A percentile compares a stretch with the other conserved stretches of the same genome.
phyloP scores from a whole-genome alignment of 1,140 invertebrate species.

The Calephelis virginiensis region DNA sequence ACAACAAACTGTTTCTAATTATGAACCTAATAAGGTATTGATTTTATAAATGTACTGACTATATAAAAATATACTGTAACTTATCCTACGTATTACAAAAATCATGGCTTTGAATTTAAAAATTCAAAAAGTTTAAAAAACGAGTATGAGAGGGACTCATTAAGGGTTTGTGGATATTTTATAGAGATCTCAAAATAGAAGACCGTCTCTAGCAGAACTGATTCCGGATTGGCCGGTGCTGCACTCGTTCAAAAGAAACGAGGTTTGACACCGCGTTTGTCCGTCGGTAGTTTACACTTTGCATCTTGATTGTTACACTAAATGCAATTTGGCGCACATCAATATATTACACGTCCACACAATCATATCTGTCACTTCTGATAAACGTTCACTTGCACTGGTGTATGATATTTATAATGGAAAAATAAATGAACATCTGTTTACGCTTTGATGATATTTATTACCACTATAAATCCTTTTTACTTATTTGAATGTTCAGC shows the following conservation, averaged over 20 bases:
- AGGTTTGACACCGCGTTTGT: slow-evolving; percentile 82
- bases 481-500: background rate
- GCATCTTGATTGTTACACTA: slow-evolving; percentile 66
- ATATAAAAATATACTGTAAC: too few relatives aligned
- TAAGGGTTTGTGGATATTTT: slow-evolving; percentile 63
- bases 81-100: too few relatives aligned
- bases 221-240: slow-evolving; percentile 97
- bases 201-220: slow-evolving; percentile 94
- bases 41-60: too few relatives aligned
- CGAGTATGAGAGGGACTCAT: background rate
- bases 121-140: background rate
- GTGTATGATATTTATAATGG: slow-evolving; percentile 34
- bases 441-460: slow-evolving; percentile 21
- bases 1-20: too few relatives aligned
- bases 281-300: slow-evolving; percentile 60
- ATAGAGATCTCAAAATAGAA: slow-evolving; percentile 80
- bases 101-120: too few relatives aligned
- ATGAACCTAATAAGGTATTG: too few relatives aligned
- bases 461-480: background rate
- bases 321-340: slow-evolving; percentile 61
- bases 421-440: slow-evolving; percentile 23
- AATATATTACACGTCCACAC: slow-evolving; percentile 49
- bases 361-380: slow-evolving; percentile 36
- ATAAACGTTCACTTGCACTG: slow-evolving; percentile 45
- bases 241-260: slow-evolving; percentile 89